phyloP scores from a whole-genome alignment of 2,888 invertebrate genomes.

The Tipula confusa region DNA sequence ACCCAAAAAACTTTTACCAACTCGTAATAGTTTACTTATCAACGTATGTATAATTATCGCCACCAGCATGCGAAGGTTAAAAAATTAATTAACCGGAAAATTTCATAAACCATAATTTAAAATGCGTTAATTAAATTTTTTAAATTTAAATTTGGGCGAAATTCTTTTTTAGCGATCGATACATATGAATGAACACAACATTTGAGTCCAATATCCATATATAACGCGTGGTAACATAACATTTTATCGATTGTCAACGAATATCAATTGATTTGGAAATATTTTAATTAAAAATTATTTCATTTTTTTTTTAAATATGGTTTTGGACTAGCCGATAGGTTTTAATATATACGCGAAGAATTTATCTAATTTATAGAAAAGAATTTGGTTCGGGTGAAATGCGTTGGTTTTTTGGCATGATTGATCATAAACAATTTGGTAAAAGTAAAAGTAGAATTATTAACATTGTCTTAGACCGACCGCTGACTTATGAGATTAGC shows the following conservation, averaged over 20 bases:
- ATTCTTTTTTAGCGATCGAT: not conserved
- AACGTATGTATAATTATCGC: not conserved
- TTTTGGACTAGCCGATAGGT: too few species aligned
- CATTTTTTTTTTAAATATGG: not conserved
- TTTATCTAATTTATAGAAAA: not conserved
- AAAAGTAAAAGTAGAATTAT: not conserved
- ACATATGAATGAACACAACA: not conserved
- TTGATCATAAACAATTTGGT: not conserved
- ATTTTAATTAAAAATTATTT: not conserved
- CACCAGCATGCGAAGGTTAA: not conserved
- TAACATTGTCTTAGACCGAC: too few species aligned
- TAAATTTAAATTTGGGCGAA: not conserved
- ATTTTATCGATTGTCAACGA: not conserved
- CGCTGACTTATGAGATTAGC: too few species aligned
- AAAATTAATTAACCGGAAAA: not conserved
- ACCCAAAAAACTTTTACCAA: not conserved
- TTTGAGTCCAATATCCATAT: not conserved
- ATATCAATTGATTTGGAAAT: not conserved
- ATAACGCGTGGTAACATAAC: not conserved
- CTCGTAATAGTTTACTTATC: not conserved
- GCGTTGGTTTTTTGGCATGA: not conserved
- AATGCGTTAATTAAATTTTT: not conserved
- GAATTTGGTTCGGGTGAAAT: not conserved
- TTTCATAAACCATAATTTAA: not conserved
- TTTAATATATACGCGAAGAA: not conserved